phyloP scores from a whole-genome alignment of 2,797 vertebrate genomes.

The Danio albolineatus region DNA sequence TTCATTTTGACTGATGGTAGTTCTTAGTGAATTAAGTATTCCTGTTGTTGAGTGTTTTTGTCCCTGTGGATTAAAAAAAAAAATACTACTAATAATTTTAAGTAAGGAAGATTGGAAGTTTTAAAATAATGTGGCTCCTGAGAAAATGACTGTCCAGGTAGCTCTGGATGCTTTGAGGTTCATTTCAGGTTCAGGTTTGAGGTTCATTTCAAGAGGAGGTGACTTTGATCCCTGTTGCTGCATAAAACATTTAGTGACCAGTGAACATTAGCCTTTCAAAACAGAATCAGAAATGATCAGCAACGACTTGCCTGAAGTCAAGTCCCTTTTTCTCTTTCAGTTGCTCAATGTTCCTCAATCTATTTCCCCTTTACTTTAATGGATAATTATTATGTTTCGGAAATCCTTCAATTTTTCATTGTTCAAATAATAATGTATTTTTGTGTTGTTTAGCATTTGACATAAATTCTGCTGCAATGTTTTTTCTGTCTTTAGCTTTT shows the following conservation, averaged over 20 bases:
- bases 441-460: constrained; percentile 1
- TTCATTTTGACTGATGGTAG: background rate
- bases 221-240: constrained; percentile 24
- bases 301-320: background rate
- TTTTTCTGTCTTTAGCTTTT: background rate
- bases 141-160: background rate
- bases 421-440: background rate
- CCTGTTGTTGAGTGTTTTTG: background rate
- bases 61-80: background rate
- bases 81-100: too few relatives aligned
- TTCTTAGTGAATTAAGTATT: constrained; percentile 5
- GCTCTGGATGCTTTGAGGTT: background rate
- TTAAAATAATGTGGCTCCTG: background rate
- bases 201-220: background rate
- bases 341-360: background rate
- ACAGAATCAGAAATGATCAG: background rate
- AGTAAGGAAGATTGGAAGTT: background rate
- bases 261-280: constrained; percentile 22
- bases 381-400: background rate
- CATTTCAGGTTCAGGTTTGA: constrained; percentile 16
- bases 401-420: background rate
- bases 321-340: background rate
- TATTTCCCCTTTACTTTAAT: constrained; percentile 36
- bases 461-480: background rate
- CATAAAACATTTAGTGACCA: constrained; percentile 29